Evolutionary conservation across 2,888 invertebrate genomes (phyloP), one percentile per base, ranked within the genome.

Genomic region (Apodemia duryi): DNA sequence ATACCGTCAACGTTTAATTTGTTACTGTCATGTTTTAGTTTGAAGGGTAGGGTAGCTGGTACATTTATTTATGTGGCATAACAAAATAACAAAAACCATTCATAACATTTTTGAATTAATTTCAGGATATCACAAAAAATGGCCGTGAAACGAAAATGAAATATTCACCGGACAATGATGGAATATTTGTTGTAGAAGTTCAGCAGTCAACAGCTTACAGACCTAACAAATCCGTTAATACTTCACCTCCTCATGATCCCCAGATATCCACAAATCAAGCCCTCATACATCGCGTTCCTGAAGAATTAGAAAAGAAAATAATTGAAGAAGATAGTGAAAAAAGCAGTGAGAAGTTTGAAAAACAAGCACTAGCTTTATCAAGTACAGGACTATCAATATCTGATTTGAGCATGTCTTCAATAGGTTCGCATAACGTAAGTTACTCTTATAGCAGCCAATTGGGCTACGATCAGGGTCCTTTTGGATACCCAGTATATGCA

Each of bases 371-470:
- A 64, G 93, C 93, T 0, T 84, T 93, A 64, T 93, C 94, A 32
- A 95, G 94, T 76, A 96, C 96, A 0, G 97, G 97, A 0, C 92
- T 97, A 2, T 96, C 96, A 6, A 96, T 96, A 77, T 97, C 97
- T 6, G 96, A 96, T 77, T 91, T 96, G 0, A 96, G 96, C 77
- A 93, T 96, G 77, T 94, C 95, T 21, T 96, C 96, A 41, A 92
- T 93, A 62, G 94, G 94, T 13, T 94, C 94, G 49, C 94, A 95
- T 66, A 95, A 95, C 80, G 95, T 94, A 13, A 95, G 95, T 68
- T 95, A 97, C 81, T 94, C 95, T 61, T 97, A 97, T 79, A 95
- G 96, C 65, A 96, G 95, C 79, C 97, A 97, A 83, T 91, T 94
- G 73, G 94, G 95, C 38, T 96, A 96, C 78, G 95, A 95, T 66